Evolutionary conservation across 2,888 invertebrate species (phyloP).

Genomic region (Apamea epomidion): DNA sequence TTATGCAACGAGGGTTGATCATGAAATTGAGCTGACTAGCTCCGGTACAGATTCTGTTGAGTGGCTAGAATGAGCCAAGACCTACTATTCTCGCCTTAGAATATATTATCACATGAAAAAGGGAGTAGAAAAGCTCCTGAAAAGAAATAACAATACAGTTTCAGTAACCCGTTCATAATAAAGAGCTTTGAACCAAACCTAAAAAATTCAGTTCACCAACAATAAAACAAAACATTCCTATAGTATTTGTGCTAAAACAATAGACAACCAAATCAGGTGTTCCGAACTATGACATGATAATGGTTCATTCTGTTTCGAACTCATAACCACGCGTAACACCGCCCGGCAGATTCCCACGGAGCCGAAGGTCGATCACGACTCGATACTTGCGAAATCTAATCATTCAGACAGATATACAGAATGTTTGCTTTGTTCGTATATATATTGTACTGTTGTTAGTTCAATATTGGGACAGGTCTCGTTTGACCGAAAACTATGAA

Average conservation of each 20-base stretch:
- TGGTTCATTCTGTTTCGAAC: slow-evolving; percentile 52
- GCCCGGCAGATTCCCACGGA: slow-evolving; percentile 68
- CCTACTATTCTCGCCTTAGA: not conserved
- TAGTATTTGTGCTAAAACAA: slow-evolving; percentile 39
- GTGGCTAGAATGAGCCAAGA: not conserved
- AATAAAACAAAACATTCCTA: slow-evolving; percentile 13
- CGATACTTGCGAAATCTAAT: slow-evolving; percentile 60
- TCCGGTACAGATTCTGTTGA: not conserved
- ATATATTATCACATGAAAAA: not conserved
- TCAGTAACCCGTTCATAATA: not conserved
- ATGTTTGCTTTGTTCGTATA: slow-evolving; percentile 57
- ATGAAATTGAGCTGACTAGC: not conserved
- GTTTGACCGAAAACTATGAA: not conserved
- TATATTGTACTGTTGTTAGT: slow-evolving; percentile 16
- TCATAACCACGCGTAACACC: slow-evolving; percentile 63
- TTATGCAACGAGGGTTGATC: not conserved
- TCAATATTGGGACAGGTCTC: not conserved
- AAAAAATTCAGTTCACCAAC: not conserved
- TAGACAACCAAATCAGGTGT: slow-evolving; percentile 55
- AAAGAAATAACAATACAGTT: not conserved
- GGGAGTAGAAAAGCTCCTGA: not conserved
- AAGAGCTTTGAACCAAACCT: not conserved
- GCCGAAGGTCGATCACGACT: slow-evolving; percentile 66
- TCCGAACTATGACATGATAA: slow-evolving; percentile 59
- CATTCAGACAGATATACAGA: slow-evolving; percentile 56